A percentile compares a stretch with the other conserved stretches of the same genome.
Conservation (phyloP, 2,797 vertebrate species). For the Sibirionetta formosa region DNA sequence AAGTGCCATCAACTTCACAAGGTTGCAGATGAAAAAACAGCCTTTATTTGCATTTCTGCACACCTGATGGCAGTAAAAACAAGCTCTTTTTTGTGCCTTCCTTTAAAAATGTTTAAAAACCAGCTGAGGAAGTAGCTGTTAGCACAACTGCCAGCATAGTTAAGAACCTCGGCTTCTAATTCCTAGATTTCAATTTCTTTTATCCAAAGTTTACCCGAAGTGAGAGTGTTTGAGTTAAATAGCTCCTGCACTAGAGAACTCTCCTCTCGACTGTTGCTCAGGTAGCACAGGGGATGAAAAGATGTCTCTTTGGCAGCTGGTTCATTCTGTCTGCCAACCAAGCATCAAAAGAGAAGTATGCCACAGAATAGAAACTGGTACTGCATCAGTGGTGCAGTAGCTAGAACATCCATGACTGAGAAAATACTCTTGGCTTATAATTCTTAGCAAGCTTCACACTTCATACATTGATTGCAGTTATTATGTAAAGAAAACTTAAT, state of each 20-base stretch:
- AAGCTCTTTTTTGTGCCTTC: slow-evolving; percentile 17
- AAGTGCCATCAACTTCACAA: background rate
- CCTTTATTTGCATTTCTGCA: slow-evolving; percentile 15
- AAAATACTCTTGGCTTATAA: background rate
- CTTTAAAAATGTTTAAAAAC: slow-evolving; percentile 29
- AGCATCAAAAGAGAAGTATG: background rate
- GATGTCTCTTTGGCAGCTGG: slow-evolving; percentile 31
- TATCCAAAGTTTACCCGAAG: slow-evolving; percentile 30
- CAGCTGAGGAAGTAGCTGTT: slow-evolving; percentile 35
- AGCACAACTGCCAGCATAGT: slow-evolving; percentile 26
- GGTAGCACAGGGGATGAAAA: slow-evolving; percentile 25
- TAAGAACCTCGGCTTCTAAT: slow-evolving; percentile 26
- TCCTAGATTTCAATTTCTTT: slow-evolving; percentile 32
- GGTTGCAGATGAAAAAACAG: slow-evolving; percentile 39
- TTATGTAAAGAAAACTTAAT: background rate
- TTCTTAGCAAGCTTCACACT: background rate
- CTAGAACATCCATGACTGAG: background rate
- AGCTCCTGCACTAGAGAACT: slow-evolving; percentile 13
- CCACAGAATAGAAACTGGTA: background rate
- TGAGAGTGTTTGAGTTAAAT: slow-evolving; percentile 39
- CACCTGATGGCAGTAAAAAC: slow-evolving; percentile 58
- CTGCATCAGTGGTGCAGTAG: background rate
- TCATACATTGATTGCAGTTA: background rate
- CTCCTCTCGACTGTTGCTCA: background rate
- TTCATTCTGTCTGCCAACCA: background rate